Percentiles rank a stretch among this genome's conserved stretches.
These are phyloP conservation scores for Anneissia japonica DNA, from an alignment of 35 echinoderm and acorn worm genomes.

Conservation along the genomic window DNA sequence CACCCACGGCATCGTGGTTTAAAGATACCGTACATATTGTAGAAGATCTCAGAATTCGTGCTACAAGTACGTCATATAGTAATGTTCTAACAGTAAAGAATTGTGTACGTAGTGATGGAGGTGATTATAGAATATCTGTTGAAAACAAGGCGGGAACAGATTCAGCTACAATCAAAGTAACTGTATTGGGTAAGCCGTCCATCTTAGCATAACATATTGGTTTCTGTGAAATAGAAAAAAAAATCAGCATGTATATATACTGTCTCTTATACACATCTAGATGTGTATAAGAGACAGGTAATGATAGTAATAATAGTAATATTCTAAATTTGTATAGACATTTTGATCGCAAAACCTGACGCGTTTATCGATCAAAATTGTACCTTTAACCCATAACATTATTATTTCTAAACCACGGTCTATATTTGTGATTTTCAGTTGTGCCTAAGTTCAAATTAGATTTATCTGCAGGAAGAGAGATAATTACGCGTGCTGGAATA, in stretches of 20 bases:
- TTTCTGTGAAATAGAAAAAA: no score
- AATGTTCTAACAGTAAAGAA: slow-evolving; percentile 58
- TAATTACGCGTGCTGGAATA: slow-evolving; percentile 75
- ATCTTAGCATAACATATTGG: no score
- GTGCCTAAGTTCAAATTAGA: slow-evolving; percentile 79
- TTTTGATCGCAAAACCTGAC: no score
- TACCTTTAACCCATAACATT: no score
- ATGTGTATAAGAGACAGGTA: no score
- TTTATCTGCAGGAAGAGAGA: slow-evolving; percentile 48
- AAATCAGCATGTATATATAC: no score
- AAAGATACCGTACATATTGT: slow-evolving; percentile 39
- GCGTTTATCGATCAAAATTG: no score
- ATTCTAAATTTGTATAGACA: no score
- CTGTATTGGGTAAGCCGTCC: slow-evolving; percentile 75
- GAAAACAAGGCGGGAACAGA: slow-evolving; percentile 72
- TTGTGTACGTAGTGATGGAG: slow-evolving; percentile 42
- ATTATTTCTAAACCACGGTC: no score
- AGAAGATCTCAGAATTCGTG: slow-evolving; percentile 41
- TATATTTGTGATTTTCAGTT: slow-evolving; percentile 30
- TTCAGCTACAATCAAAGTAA: slow-evolving; percentile 61
- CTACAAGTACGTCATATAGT: slow-evolving; percentile 29
- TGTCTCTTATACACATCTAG: no score
- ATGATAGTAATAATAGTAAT: no score
- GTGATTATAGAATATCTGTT: slow-evolving; percentile 53
- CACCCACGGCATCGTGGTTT: slow-evolving; percentile 64